Base-by-base conservation (phyloP, 2,888 invertebrate genomes). In the Bombyx huttoni region DNA sequence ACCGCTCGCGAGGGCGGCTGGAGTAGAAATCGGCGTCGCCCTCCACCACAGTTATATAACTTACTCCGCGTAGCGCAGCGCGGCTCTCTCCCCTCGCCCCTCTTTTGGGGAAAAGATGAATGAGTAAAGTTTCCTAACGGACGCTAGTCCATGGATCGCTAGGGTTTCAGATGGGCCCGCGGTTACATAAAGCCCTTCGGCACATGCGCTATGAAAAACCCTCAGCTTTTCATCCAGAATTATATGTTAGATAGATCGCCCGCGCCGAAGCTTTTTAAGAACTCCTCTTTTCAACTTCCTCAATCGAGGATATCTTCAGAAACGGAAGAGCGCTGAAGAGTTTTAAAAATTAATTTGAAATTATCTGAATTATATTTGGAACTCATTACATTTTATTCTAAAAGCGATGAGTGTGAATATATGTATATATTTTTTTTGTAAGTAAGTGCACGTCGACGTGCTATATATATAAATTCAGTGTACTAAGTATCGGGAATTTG, bases 51-150 rank as follows among this genome's bases (percentile, higher is more conserved):
- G 53, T 85, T 86, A 86, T 65, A 73, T 85, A 85, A 84, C 77
- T 59, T 70, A 68, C 73, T 70, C 78, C 70, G 69, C 75, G 80
- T 81, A 81, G 79, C 81, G 81, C 81, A 76, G 75, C 78, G 71
- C 75, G 63, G 59, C 67, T 66, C 64, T 59, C 53, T 60, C 81
- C 82, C 83, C 78, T 58, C 81, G 56, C 83, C 81, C 81, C 83
- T 70, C 78, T 73, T 79, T 83, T 78, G 75, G 78, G 81, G 81
- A 83, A 87, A 86, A 84, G 85, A 87, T 86, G 86, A 87, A 86
- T 87, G 86, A 81, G 81, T 63, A 80, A 87, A 86, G 78, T 87
- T 87, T 83, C 79, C 80, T 78, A 79, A 78, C 80, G 79, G 81
- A 81, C 82, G 74, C 69, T 75, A 77, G 77, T 71, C 81, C 82